Conservation (phyloP, 2,797 vertebrate species). For the Danio kyathit region DNA sequence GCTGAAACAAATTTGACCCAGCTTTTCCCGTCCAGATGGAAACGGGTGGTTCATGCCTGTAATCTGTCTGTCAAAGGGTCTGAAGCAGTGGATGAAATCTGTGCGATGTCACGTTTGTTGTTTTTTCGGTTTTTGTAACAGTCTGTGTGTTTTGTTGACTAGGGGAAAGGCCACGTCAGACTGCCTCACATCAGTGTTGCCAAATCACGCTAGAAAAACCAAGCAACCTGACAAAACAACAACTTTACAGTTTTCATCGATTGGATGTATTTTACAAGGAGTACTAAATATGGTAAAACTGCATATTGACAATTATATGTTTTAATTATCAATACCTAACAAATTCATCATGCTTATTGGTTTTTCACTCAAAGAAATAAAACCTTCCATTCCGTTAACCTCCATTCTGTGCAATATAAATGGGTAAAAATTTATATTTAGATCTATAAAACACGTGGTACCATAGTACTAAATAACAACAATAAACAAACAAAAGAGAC, state of each 20-base stretch:
- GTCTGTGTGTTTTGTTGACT: neutral
- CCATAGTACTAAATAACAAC: too few relatives aligned
- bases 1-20: neutral
- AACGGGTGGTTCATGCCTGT: neutral
- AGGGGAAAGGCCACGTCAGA: constrained; percentile 59
- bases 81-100: neutral
- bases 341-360: too few relatives aligned
- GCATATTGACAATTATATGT: neutral
- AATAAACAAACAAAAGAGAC: too few relatives aligned
- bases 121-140: constrained; percentile 18
- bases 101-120: neutral
- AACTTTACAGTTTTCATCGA: neutral
- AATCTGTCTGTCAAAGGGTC: neutral
- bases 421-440: too few relatives aligned
- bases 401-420: too few relatives aligned
- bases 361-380: too few relatives aligned
- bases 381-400: too few relatives aligned
- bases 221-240: neutral
- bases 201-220: neutral
- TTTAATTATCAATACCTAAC: neutral
- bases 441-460: too few relatives aligned
- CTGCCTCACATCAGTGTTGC: constrained; percentile 19
- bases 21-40: neutral
- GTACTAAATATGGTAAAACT: neutral
- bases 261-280: neutral